A percentile compares a stretch with the other conserved stretches of the same genome.
These are phyloP conservation scores for Pseudeuparius sepicola DNA, from an alignment of 2,888 invertebrate species.

Conservation along the genomic window DNA sequence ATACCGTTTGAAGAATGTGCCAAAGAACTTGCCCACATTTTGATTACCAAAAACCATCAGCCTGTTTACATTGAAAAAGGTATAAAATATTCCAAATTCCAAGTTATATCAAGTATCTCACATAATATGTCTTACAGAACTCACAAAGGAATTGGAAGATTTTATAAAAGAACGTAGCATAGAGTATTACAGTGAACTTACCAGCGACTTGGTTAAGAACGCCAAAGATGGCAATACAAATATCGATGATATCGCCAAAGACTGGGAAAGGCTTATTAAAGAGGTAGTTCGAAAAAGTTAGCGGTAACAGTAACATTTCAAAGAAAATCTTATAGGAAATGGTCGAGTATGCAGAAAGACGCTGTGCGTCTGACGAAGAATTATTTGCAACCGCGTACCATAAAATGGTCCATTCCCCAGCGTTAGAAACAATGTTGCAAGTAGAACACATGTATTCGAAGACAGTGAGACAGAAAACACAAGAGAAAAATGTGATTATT, in stretches of 20 bases:
- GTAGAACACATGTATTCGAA: slow-evolving; percentile 81
- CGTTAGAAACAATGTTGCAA: slow-evolving; percentile 77
- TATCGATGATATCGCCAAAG: slow-evolving; percentile 64
- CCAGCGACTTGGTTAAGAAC: slow-evolving; percentile 50
- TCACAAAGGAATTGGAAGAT: slow-evolving; percentile 19
- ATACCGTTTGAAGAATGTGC: slow-evolving; percentile 32
- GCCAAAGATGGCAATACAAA: slow-evolving; percentile 54
- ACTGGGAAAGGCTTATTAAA: slow-evolving; percentile 71
- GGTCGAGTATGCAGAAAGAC: slow-evolving; percentile 70
- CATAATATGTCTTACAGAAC: slow-evolving; percentile 17
- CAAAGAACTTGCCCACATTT: slow-evolving; percentile 32
- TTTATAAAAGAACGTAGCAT: slow-evolving; percentile 21
- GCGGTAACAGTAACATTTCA: not conserved
- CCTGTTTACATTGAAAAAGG: slow-evolving; percentile 38
- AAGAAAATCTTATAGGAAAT: slow-evolving; percentile 60
- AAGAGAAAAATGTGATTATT: slow-evolving; percentile 64
- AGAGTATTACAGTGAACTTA: slow-evolving; percentile 53
- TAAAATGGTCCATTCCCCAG: slow-evolving; percentile 51
- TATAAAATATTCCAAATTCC: slow-evolving; percentile 17
- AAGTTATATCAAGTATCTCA: not conserved
- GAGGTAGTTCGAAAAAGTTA: slow-evolving; percentile 37
- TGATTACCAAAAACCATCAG: slow-evolving; percentile 30
- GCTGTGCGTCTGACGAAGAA: slow-evolving; percentile 75
- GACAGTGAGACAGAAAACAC: slow-evolving; percentile 62
- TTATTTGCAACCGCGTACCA: slow-evolving; percentile 81